Percentiles rank a stretch among this genome's conserved stretches.
These are phyloP conservation scores for Heliconius eleuchia DNA, from an alignment of 1,140 invertebrate species.

Conservation along the genomic window DNA sequence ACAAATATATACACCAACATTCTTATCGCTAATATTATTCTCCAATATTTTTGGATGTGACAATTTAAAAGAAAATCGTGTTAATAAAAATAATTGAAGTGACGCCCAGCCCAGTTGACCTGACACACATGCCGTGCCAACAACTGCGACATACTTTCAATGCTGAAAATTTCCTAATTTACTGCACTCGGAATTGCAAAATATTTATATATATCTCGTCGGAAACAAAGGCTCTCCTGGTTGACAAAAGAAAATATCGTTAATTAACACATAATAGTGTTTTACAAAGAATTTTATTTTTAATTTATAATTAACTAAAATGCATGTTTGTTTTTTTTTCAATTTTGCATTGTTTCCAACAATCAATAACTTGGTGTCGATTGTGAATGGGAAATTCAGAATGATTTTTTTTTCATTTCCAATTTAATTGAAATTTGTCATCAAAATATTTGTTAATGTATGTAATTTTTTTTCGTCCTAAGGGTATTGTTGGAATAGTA, in stretches of 20 bases:
- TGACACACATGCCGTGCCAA: constrained; percentile 63
- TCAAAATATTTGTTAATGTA: background rate
- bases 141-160: constrained; percentile 65
- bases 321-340: background rate
- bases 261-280: constrained; percentile 43
- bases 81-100: constrained; percentile 71
- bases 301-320: background rate
- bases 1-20: background rate
- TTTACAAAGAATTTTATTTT: background rate
- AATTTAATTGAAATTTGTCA: background rate
- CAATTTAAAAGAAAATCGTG: constrained; percentile 39
- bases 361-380: background rate
- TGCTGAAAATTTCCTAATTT: constrained; percentile 64
- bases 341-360: background rate
- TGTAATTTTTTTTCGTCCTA: background rate
- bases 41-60: constrained; percentile 43
- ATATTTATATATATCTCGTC: constrained; percentile 39
- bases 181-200: constrained; percentile 47
- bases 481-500: background rate
- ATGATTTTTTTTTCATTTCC: background rate
- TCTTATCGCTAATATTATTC: background rate
- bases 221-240: constrained; percentile 43
- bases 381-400: too few relatives aligned
- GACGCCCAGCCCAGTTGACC: constrained; percentile 61
- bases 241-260: constrained; percentile 33